Conservation (phyloP, 1,140 invertebrate genomes). For the Vanessa atalanta region DNA sequence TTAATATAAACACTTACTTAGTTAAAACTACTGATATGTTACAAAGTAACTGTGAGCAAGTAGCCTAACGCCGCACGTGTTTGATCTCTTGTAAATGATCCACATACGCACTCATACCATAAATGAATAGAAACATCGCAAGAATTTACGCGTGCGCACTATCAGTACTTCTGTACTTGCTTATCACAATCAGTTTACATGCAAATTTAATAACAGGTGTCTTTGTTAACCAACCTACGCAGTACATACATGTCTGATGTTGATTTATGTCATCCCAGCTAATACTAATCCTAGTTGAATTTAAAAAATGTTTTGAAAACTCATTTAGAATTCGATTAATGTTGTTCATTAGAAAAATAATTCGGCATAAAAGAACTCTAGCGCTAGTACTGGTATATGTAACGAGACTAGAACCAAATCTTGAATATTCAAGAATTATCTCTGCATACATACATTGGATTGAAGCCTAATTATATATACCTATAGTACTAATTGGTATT, state of each 20-base stretch:
- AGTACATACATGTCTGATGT: neutral
- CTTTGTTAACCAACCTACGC: neutral
- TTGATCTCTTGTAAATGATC: neutral
- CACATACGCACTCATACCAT: neutral
- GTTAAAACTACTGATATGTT: too few species aligned
- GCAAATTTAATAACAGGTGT: neutral
- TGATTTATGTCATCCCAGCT: too few species aligned
- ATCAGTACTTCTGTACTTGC: slow-evolving; percentile 1
- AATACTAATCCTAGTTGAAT: too few species aligned
- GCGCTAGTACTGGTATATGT: too few species aligned
- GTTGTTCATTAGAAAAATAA: too few species aligned
- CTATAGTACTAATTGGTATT: neutral
- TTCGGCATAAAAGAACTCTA: neutral
- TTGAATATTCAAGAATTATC: too few species aligned
- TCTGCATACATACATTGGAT: too few species aligned
- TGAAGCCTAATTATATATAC: too few species aligned
- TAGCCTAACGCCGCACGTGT: neutral
- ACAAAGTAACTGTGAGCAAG: neutral
- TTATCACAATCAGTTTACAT: neutral
- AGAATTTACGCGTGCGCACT: neutral
- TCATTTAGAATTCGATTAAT: too few species aligned
- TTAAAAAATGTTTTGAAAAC: too few species aligned
- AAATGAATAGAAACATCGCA: neutral
- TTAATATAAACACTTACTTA: too few species aligned
- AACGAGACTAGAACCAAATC: too few species aligned